phyloP scores from a whole-genome alignment of 2,797 vertebrate species.

The Dicrostonyx torquatus region DNA sequence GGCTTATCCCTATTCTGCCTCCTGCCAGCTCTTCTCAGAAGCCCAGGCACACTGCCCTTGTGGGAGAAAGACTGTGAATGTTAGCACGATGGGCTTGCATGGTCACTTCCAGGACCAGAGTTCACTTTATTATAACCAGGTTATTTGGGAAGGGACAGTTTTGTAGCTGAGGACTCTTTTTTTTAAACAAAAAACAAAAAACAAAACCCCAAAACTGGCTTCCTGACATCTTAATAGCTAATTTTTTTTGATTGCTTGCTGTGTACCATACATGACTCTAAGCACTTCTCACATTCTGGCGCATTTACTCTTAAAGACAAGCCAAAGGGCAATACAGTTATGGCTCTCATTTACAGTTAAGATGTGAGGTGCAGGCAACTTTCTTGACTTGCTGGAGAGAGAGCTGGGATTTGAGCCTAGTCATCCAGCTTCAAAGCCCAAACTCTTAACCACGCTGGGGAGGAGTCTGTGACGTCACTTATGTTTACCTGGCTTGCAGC shows the following conservation, averaged over 20 bases:
- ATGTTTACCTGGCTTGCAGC: accelerated
- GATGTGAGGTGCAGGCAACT: neutral
- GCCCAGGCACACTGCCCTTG: neutral
- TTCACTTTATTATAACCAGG: constrained; percentile 46
- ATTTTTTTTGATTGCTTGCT: constrained; percentile 35
- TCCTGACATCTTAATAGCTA: constrained; percentile 29
- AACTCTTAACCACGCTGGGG: accelerated
- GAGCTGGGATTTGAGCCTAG: neutral
- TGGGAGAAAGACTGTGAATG: neutral
- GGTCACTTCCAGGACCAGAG: constrained; percentile 61
- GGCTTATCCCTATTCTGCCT: neutral
- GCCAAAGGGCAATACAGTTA: too few relatives aligned
- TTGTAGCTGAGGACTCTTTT: neutral
- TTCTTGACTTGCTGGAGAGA: neutral
- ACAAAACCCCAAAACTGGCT: neutral
- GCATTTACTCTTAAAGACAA: neutral
- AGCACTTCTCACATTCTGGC: neutral
- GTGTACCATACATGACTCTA: neutral
- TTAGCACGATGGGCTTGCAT: neutral
- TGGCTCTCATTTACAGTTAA: neutral
- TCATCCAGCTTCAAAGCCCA: neutral
- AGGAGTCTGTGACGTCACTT: neutral
- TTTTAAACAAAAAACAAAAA: neutral
- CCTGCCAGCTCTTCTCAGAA: neutral
- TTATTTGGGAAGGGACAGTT: constrained; percentile 56